Conservation (phyloP, 1,140 invertebrate species). For the Luehdorfia chinensis region DNA sequence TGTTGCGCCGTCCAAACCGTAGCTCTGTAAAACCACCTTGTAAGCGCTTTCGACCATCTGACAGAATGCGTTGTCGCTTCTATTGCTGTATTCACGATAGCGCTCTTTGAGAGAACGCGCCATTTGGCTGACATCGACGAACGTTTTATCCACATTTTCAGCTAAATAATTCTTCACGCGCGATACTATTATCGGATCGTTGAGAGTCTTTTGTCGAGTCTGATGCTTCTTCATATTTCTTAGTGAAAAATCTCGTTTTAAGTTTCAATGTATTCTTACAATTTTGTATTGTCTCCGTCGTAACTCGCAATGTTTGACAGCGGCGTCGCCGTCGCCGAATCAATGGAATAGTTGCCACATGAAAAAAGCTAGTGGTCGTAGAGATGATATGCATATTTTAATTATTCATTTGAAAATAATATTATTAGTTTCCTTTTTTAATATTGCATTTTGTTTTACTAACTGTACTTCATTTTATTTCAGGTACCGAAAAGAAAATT, state of each 20-base stretch:
- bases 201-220: conserved; percentile 59
- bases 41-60: conserved; percentile 80
- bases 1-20: conserved; percentile 76
- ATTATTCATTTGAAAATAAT: too few relatives aligned
- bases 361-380: too few relatives aligned
- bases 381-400: too few relatives aligned
- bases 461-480: conserved; percentile 21
- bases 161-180: conserved; percentile 82
- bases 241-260: conserved; percentile 9
- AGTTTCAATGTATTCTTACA: conserved; percentile 12
- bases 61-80: conserved; percentile 82
- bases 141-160: conserved; percentile 84
- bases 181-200: conserved; percentile 68
- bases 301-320: conserved; percentile 59
- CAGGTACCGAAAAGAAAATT: conserved; percentile 40
- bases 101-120: conserved; percentile 83
- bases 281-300: conserved; percentile 25
- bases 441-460: too few relatives aligned
- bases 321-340: conserved; percentile 57
- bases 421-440: too few relatives aligned
- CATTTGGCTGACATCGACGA: conserved; percentile 86
- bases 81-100: conserved; percentile 84
- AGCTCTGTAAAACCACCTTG: conserved; percentile 78
- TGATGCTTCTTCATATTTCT: conserved; percentile 68
- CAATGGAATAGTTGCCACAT: conserved; percentile 42